Conservation (phyloP, 2,888 invertebrate genomes). For the Ditula angustiorana region DNA sequence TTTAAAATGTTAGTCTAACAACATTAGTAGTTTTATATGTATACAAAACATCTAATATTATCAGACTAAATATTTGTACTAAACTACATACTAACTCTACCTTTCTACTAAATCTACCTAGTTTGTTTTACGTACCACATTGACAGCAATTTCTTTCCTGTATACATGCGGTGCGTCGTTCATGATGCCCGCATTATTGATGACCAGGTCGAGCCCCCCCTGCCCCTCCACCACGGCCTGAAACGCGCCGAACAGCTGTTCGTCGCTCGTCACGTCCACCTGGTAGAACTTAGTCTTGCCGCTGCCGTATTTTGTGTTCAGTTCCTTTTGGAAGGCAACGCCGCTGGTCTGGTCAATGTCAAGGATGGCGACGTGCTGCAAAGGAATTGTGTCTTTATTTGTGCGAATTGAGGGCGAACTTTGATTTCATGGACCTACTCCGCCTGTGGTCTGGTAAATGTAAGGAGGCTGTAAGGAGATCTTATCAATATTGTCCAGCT, state of each 20-base stretch:
- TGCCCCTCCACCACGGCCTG: slow-evolving; percentile 46
- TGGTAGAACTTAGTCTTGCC: slow-evolving; percentile 52
- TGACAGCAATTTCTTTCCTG: slow-evolving; percentile 57
- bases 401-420: no score
- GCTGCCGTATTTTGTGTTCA: slow-evolving; percentile 50
- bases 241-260: slow-evolving; percentile 50
- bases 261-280: slow-evolving; percentile 59
- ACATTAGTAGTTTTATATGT: no score
- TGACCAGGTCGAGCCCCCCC: slow-evolving; percentile 53
- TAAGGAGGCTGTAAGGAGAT: no score
- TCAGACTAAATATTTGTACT: no score
- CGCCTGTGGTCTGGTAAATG: no score
- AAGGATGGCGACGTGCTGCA: slow-evolving; percentile 56
- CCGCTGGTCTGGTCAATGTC: slow-evolving; percentile 55
- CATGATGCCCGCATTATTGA: slow-evolving; percentile 61
- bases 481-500: no score
- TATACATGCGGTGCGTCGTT: slow-evolving; percentile 52
- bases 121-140: slow-evolving; percentile 58
- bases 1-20: no score
- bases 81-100: no score
- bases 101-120: no score
- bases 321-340: slow-evolving; percentile 48
- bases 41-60: no score
- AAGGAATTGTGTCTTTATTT: slow-evolving; percentile 4
- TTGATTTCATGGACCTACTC: no score